A percentile compares a stretch with the other conserved stretches of the same genome.
These are phyloP conservation scores for Coenobita brevimanus DNA, from an alignment of 1,140 invertebrate genomes.

Conservation along the genomic window DNA sequence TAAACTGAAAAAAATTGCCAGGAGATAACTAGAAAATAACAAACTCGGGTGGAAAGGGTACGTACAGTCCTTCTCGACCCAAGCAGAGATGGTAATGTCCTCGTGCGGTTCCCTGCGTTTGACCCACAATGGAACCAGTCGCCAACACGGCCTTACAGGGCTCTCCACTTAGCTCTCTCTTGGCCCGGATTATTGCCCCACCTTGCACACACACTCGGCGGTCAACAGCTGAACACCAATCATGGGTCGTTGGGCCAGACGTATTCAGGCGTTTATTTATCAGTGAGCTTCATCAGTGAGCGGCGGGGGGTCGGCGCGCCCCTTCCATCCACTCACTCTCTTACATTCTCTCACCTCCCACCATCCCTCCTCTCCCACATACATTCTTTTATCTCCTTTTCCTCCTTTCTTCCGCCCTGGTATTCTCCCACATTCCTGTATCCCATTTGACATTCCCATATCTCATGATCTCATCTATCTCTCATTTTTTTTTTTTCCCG, in stretches of 20 bases:
- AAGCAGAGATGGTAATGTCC: too few relatives aligned
- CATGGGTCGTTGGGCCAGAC: constrained; percentile 9
- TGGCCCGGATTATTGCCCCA: constrained; percentile 5
- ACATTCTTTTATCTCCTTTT: not conserved
- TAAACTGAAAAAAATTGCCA: too few relatives aligned
- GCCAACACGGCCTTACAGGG: too few relatives aligned
- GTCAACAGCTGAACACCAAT: constrained; percentile 19
- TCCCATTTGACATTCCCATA: too few relatives aligned
- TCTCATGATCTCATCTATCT: too few relatives aligned
- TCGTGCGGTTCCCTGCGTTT: too few relatives aligned
- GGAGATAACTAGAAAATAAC: too few relatives aligned
- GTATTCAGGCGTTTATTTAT: constrained; percentile 23
- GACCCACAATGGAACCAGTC: too few relatives aligned
- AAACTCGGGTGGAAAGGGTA: too few relatives aligned
- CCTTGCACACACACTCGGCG: not conserved
- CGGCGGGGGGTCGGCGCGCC: not conserved
- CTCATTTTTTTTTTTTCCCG: too few relatives aligned
- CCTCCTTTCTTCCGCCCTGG: not conserved
- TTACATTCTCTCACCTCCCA: not conserved
- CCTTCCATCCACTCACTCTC: not conserved
- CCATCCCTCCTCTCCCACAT: not conserved
- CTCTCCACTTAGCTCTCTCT: not conserved
- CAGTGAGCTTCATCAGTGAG: constrained; percentile 22
- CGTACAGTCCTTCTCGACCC: too few relatives aligned
- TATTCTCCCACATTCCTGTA: too few relatives aligned